A percentile compares a stretch with the other conserved stretches of the same genome.
phyloP scores from a whole-genome alignment of 2,888 invertebrate species.

The Apantesis nais region DNA sequence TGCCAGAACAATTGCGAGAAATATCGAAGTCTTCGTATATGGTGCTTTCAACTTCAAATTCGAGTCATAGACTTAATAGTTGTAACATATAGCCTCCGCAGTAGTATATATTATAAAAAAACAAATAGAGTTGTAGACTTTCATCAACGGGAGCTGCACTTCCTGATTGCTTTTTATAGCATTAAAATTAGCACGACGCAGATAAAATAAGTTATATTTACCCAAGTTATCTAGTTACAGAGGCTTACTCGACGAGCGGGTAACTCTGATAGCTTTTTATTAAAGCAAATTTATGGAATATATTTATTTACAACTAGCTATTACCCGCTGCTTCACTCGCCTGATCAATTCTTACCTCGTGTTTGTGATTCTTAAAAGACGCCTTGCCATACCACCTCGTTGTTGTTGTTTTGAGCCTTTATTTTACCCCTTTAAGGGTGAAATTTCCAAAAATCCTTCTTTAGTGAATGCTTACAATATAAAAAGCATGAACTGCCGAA shows the following conservation, averaged over 20 bases:
- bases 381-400: too few species aligned
- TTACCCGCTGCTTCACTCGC: not conserved
- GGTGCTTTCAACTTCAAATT: not conserved
- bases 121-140: slow-evolving; percentile 12
- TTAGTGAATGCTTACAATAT: too few species aligned
- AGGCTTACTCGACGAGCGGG: not conserved
- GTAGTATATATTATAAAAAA: slow-evolving; percentile 12
- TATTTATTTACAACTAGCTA: not conserved
- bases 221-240: slow-evolving; percentile 22
- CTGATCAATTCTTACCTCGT: too few species aligned
- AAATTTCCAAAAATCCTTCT: too few species aligned
- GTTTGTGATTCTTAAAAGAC: too few species aligned
- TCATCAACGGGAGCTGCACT: slow-evolving; percentile 29
- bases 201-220: slow-evolving; percentile 40
- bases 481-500: too few species aligned
- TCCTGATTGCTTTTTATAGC: slow-evolving; percentile 51
- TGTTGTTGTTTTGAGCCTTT: too few species aligned
- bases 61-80: not conserved
- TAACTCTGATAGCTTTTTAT: not conserved
- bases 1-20: too few species aligned
- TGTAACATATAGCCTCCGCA: not conserved
- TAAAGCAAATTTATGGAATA: not conserved
- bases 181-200: slow-evolving; percentile 46
- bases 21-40: too few species aligned
- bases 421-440: too few species aligned